Evolutionary conservation across 1,140 invertebrate species (phyloP), one percentile per base, ranked within the genome.

Genomic region (Drosophila pandora): DNA sequence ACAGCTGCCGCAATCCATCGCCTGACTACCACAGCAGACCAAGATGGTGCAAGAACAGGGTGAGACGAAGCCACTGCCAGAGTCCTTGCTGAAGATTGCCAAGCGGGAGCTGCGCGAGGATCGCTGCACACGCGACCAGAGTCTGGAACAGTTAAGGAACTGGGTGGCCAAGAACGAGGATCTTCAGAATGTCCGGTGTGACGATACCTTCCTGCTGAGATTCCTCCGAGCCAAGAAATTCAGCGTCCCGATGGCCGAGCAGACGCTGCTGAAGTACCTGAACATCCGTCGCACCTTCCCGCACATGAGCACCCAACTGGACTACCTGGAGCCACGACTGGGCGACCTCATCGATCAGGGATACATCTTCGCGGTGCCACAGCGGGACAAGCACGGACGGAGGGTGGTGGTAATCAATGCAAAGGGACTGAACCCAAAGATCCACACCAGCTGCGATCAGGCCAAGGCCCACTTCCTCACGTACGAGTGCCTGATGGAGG

Each of bases 201-300:
- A 97, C 91, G 93, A 94, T 45, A 93, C 92, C 57, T 97, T 97
- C 90, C 92, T 97, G 60, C 91, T 97, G 37, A 93, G 96, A 39
- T 97, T 97, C 82, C 92, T 97, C 49, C 93, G 96, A 2, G 93
- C 94, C 43, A 95, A 96, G 85, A 97, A 97, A 90, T 97, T 95
- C 92, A 95, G 95, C 76, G 93, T 97, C 13, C 95, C 95, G 1
- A 94, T 96, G 93, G 95, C 96, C 0, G 94, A 97, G 82, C 94
- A 96, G 78, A 95, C 94, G 8, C 83, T 97, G 7, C 92, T 97
- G 8, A 97, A 96, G 80, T 97, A 97, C 90, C 93, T 97, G 52
- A 95, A 95, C 77, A 93, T 97, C 54, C 93, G 95, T 37, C 94
- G 94, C 78, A 94, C 92, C 22, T 95, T 95, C 76, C 93, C 93